These are phyloP conservation scores for Paragorgia papillata DNA, from an alignment of 92 coral and sea anemone genomes.

Conservation along the genomic window DNA sequence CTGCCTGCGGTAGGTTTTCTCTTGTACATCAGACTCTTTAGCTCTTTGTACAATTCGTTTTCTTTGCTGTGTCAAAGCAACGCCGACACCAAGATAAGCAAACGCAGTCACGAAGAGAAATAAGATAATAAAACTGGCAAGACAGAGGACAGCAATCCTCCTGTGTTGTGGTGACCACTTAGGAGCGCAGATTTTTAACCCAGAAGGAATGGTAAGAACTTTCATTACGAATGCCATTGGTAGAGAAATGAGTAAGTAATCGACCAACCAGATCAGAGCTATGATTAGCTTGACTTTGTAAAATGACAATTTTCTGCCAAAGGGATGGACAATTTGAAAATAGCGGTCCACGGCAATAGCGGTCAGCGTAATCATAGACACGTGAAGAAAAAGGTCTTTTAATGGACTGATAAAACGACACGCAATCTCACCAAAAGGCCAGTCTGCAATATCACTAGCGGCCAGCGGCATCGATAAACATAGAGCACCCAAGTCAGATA, in stretches of 20 bases:
- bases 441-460: not conserved
- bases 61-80: slow-evolving; percentile 14
- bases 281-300: slow-evolving; percentile 34
- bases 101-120: slow-evolving; percentile 7
- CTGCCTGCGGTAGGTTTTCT: slow-evolving; percentile 22
- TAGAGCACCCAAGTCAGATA: slow-evolving; percentile 27
- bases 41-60: slow-evolving; percentile 19
- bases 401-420: slow-evolving; percentile 35
- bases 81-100: slow-evolving; percentile 26
- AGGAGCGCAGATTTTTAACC: not conserved
- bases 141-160: not conserved
- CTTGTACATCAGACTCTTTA: slow-evolving; percentile 2
- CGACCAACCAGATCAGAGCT: slow-evolving; percentile 33
- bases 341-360: slow-evolving; percentile 37
- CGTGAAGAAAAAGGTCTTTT: slow-evolving; percentile 30
- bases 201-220: not conserved
- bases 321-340: slow-evolving; percentile 23
- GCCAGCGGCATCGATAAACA: slow-evolving; percentile 32
- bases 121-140: not conserved
- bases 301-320: not conserved
- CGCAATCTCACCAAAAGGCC: slow-evolving; percentile 33
- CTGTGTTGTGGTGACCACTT: slow-evolving; percentile 12
- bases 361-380: slow-evolving; percentile 27
- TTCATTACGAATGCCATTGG: slow-evolving; percentile 36
- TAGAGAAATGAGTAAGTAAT: slow-evolving; percentile 14